A percentile compares a stretch with the other conserved stretches of the same genome.
Evolutionary conservation across 1,140 invertebrate species (phyloP).

Genomic region (Rhagoletis pomonella): DNA sequence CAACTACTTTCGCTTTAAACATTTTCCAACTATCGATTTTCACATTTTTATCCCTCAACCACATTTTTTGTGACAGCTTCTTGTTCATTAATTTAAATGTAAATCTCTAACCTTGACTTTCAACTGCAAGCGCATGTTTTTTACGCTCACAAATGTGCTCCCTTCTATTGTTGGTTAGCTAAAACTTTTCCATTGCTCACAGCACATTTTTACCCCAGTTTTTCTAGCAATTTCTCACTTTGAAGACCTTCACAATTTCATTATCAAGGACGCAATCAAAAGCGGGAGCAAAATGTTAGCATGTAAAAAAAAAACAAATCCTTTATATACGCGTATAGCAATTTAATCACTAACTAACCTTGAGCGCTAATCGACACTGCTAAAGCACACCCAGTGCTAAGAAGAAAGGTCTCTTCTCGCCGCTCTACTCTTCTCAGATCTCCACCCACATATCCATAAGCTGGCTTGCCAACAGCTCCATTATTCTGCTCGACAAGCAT

Average conservation of each 20-base stretch:
- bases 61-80: conserved; percentile 28
- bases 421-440: too few relatives aligned
- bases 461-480: conserved; percentile 28
- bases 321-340: conserved; percentile 13
- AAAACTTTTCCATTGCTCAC: conserved; percentile 4
- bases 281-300: conserved; percentile 36
- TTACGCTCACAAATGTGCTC: not conserved
- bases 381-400: not conserved
- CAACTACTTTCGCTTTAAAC: not conserved
- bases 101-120: conserved; percentile 47
- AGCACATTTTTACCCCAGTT: conserved; percentile 45
- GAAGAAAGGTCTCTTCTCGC: too few relatives aligned
- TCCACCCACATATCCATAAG: not conserved
- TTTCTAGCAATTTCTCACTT: conserved; percentile 21
- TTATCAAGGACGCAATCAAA: conserved; percentile 52
- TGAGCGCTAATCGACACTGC: conserved; percentile 44
- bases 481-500: conserved; percentile 11
- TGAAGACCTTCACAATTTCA: conserved; percentile 36
- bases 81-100: conserved; percentile 37
- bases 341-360: conserved; percentile 41
- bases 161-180: not conserved
- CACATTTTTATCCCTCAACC: conserved; percentile 14
- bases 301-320: not conserved
- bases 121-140: not conserved
- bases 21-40: conserved; percentile 11